Base-by-base conservation (phyloP, 2,888 invertebrate species). In the Anorthoa munda region DNA sequence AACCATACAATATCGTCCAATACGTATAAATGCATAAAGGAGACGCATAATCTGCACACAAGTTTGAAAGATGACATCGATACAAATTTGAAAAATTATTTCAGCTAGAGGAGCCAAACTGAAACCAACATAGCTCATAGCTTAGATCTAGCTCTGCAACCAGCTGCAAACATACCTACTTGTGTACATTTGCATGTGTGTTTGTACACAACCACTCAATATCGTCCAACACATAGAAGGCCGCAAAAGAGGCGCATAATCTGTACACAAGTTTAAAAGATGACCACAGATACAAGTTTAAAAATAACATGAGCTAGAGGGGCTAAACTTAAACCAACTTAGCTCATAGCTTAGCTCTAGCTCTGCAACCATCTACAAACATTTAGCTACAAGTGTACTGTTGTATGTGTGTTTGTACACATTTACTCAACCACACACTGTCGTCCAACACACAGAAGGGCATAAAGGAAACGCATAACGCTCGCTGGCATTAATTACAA, bases 401-500 rank as follows among this genome's bases (percentile, higher is more conserved):
- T 39, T 39, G 39, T 39, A 39, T 56, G 5, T 23, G 39, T 59
- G 21, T 61, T 17, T 21, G 45, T 18, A 46, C 21, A 66, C 39
- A 21, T 39, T 39, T 39, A 9, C 66, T 64, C 39, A 21, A 68
- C 50, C 63, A 13, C 21, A 77, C 45, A 31, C 18, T 66, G 68
- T 76, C 26, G 39, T 58, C 63, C 55, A 50, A 66, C 64, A 69
- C n/a, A 70, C 63, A 81, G 70, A 80, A 80, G 60, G 76, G 73
- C 68, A 60, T 90, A 90, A 92, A 90, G 91, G 91, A 90, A 92
- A 89, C 90, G 89, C 91, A 92, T 92, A 92, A 91, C 91, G 92
- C 86, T 91, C 88, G 88, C 87, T 84, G 85, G 89, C 92, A 92
- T 93, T 94, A 92, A 93, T 93, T 93, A 93, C 91, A 87, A 91